Conservation (phyloP, 2,888 invertebrate genomes). For the Amiota mariae region DNA sequence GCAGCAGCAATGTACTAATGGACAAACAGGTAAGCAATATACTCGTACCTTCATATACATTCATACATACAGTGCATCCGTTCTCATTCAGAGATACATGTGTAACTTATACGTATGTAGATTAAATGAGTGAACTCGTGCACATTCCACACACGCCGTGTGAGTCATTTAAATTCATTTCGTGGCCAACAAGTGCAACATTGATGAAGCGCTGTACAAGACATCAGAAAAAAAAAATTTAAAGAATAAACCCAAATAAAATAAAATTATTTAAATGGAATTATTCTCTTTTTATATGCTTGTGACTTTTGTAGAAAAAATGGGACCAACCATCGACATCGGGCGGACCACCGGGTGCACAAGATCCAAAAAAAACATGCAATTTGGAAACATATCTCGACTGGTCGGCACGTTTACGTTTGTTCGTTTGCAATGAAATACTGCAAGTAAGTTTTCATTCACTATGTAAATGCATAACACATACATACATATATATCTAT, state of each 20-base stretch:
- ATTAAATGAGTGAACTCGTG: slow-evolving; percentile 12
- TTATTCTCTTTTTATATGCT: neutral
- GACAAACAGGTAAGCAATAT: slow-evolving; percentile 69
- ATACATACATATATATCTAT: no score
- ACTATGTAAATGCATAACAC: slow-evolving; percentile 16
- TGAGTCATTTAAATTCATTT: slow-evolving; percentile 21
- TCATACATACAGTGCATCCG: neutral
- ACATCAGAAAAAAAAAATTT: neutral
- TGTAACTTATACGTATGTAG: slow-evolving; percentile 11
- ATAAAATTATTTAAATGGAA: neutral
- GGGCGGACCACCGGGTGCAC: slow-evolving; percentile 66
- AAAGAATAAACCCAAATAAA: neutral
- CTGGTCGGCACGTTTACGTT: slow-evolving; percentile 72
- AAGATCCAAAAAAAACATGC: slow-evolving; percentile 73
- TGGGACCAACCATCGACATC: slow-evolving; percentile 71
- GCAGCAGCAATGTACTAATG: slow-evolving; percentile 71
- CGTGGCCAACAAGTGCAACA: slow-evolving; percentile 5
- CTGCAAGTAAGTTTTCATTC: slow-evolving; percentile 67
- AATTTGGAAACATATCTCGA: slow-evolving; percentile 73
- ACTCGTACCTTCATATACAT: neutral
- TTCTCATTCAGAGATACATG: neutral
- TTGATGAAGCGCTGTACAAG: slow-evolving; percentile 19
- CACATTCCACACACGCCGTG: neutral
- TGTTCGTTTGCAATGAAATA: slow-evolving; percentile 74
- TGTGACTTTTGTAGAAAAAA: slow-evolving; percentile 57